Evolutionary conservation across 1,140 invertebrate genomes (phyloP).

Genomic region (Antheraea mylitta): DNA sequence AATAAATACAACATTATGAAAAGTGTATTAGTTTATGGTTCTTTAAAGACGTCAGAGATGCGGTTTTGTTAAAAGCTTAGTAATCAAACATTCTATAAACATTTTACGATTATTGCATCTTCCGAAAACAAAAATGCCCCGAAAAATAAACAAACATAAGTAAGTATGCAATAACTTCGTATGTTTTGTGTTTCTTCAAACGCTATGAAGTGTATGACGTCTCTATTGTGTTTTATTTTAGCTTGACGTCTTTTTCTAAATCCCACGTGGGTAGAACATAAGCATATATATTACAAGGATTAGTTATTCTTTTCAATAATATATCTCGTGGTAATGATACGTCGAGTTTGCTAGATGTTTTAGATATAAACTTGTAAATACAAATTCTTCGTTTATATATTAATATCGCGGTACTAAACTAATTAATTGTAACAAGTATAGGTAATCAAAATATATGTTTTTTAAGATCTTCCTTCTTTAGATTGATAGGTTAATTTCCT

Average conservation of each 20-base stretch:
- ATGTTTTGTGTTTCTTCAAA: neutral
- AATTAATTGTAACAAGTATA: too few species aligned
- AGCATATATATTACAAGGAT: neutral
- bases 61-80: conserved; percentile 1
- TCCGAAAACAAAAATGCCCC: neutral
- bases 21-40: neutral
- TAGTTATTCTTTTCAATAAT: neutral
- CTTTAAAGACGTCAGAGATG: neutral
- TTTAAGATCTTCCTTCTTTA: too few species aligned
- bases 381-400: too few species aligned
- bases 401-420: too few species aligned
- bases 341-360: neutral
- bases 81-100: conserved; percentile 1
- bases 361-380: neutral
- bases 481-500: too few species aligned
- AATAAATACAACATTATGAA: neutral
- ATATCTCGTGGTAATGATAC: neutral
- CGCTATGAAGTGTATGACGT: neutral
- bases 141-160: too few species aligned
- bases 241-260: neutral
- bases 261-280: neutral
- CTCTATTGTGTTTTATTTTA: conserved; percentile 1
- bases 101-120: conserved; percentile 1
- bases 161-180: neutral
- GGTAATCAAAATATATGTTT: too few species aligned